Conservation (phyloP, 1,140 invertebrate genomes). For the Galleria mellonella region DNA sequence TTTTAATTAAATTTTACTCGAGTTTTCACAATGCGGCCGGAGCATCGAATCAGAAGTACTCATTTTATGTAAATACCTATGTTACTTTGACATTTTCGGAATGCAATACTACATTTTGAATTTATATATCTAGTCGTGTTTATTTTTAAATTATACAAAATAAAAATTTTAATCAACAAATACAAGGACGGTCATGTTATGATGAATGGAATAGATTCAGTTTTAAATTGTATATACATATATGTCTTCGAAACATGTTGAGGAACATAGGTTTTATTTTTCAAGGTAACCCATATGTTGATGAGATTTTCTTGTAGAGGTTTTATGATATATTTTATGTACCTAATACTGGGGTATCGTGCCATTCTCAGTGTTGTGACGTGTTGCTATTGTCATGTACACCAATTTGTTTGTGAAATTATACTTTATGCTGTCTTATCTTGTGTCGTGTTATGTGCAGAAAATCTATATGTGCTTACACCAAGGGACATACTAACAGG, state of each 20-base stretch:
- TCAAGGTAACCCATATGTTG: neutral
- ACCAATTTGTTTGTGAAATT: conserved; percentile 16
- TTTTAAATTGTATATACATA: conserved; percentile 20
- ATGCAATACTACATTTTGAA: neutral
- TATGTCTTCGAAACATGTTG: conserved; percentile 18
- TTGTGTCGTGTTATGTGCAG: neutral
- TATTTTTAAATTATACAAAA: neutral
- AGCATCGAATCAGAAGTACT: conserved; percentile 6
- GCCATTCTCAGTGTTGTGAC: conserved; percentile 41
- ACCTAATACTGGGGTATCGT: conserved; percentile 32
- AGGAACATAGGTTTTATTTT: conserved; percentile 13
- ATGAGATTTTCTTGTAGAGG: conserved; percentile 8
- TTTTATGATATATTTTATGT: conserved; percentile 19
- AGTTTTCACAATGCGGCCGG: conserved; percentile 12
- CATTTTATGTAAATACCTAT: conserved; percentile 11
- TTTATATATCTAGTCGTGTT: neutral
- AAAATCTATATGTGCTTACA: conserved; percentile 1
- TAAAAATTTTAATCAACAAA: too few relatives aligned
- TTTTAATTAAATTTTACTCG: conserved; percentile 10
- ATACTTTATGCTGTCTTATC: too few relatives aligned
- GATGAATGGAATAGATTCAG: neutral
- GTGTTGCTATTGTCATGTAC: conserved; percentile 14
- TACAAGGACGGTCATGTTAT: too few relatives aligned
- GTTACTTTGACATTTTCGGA: conserved; percentile 16
- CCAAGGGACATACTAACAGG: too few relatives aligned